A percentile compares a stretch with the other conserved stretches of the same genome.
phyloP scores from a whole-genome alignment of 2,888 invertebrate genomes.

The Cephus runcator region DNA sequence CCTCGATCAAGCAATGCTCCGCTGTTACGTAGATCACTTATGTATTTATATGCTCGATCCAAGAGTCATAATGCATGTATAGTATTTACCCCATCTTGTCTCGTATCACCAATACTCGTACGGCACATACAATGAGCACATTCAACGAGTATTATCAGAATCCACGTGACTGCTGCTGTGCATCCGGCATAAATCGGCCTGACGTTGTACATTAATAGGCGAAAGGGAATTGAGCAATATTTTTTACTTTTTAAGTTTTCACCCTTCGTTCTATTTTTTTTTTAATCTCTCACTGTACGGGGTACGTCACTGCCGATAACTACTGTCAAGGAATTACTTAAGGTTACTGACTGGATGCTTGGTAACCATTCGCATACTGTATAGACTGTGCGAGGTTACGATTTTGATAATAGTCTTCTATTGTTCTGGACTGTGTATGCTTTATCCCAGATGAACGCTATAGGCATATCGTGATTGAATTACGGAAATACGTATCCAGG shows the following conservation, averaged over 20 bases:
- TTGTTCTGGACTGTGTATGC: background rate
- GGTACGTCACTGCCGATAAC: background rate
- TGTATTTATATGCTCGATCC: background rate
- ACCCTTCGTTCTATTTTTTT: background rate
- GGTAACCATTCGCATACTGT: background rate
- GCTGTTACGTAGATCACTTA: background rate
- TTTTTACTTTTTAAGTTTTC: background rate
- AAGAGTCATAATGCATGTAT: background rate
- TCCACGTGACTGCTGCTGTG: background rate
- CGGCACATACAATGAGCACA: constrained; percentile 37
- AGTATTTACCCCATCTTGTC: background rate
- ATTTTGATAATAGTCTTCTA: background rate
- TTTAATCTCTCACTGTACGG: background rate
- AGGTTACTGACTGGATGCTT: background rate
- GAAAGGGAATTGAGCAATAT: constrained; percentile 1
- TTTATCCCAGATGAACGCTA: background rate
- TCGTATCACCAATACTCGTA: background rate
- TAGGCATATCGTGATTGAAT: background rate
- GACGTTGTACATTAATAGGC: background rate
- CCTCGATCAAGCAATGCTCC: constrained; percentile 22
- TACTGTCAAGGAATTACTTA: background rate
- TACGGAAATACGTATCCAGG: background rate
- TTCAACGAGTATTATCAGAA: constrained; percentile 27
- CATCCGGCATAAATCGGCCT: background rate
- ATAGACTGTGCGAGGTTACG: background rate